Percentiles rank a stretch among this genome's conserved stretches.
Evolutionary conservation across 2,888 invertebrate genomes (phyloP).

Genomic region (Tuta absoluta): DNA sequence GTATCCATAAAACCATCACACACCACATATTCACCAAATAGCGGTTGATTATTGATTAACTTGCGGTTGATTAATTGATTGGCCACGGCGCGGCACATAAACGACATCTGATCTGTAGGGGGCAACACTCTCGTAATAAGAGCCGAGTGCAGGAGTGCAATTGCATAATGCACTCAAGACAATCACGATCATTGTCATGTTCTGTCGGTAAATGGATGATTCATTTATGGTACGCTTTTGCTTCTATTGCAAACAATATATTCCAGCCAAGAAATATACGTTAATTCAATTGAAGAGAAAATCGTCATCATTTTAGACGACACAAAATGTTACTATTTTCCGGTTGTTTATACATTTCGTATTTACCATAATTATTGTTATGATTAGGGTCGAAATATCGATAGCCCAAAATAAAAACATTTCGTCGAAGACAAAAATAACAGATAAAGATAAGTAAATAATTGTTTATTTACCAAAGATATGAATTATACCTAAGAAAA

Average conservation of each 20-base stretch:
- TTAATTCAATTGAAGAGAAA: no score
- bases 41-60: slow-evolving; percentile 1
- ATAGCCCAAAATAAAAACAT: neutral
- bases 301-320: neutral
- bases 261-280: no score
- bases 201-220: neutral
- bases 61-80: neutral
- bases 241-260: neutral
- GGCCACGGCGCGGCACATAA: neutral
- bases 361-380: no score
- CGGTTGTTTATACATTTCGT: no score
- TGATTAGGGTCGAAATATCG: no score
- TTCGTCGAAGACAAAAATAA: neutral
- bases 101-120: slow-evolving; percentile 6
- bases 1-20: neutral
- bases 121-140: slow-evolving; percentile 3
- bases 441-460: neutral
- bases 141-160: slow-evolving; percentile 13
- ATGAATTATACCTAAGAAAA: neutral
- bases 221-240: neutral
- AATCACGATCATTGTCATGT: neutral
- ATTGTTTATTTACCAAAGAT: neutral
- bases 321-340: no score
- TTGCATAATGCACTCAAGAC: slow-evolving; percentile 1
- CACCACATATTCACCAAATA: neutral